Conservation (phyloP, 2,113 vertebrate species). For the Pardalotus punctatus region DNA sequence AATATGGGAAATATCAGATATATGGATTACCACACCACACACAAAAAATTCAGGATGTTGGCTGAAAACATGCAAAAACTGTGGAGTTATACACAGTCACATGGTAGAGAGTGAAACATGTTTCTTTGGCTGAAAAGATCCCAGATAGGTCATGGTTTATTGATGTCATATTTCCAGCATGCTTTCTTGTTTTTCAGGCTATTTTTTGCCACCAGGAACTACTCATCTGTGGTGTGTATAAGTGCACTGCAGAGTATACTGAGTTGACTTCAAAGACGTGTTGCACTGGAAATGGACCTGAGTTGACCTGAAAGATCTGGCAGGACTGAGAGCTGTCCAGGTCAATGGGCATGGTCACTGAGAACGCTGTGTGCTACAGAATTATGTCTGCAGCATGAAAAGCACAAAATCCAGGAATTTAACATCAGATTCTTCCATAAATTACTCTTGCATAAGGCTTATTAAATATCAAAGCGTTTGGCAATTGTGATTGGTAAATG, state of each 20-base stretch:
- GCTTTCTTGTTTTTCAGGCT: neutral
- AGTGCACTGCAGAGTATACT: neutral
- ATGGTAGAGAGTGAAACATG: neutral
- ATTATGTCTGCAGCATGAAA: neutral
- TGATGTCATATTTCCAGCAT: neutral
- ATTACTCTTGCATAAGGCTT: neutral
- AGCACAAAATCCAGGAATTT: neutral
- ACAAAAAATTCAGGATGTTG: neutral
- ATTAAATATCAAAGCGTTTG: neutral
- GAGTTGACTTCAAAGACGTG: neutral
- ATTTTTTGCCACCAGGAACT: neutral
- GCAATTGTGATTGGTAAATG: neutral
- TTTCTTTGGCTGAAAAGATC: neutral
- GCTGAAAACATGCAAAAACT: neutral
- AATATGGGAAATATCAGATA: neutral
- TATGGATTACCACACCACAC: neutral
- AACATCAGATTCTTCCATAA: neutral
- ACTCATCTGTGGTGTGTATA: neutral
- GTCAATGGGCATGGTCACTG: neutral
- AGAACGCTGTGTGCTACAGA: neutral
- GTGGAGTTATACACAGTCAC: neutral
- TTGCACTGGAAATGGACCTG: neutral
- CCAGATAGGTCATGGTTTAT: neutral
- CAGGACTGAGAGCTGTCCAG: neutral
- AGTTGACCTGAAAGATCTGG: neutral